Conservation (phyloP, 2,797 vertebrate species). For the Phalloptychus januarius region DNA sequence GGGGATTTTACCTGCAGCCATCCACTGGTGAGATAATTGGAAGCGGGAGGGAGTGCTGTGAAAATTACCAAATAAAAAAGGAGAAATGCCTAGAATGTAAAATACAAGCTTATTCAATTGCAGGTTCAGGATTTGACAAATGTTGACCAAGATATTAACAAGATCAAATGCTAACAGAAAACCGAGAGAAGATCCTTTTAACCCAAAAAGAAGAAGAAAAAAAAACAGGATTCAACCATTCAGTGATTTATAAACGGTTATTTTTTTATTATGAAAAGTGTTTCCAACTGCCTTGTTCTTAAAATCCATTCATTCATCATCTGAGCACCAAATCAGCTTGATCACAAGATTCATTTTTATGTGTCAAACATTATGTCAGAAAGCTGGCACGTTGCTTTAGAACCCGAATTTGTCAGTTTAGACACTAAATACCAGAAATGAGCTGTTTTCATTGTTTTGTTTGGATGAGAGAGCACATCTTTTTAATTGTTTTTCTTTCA, state of each 20-base stretch:
- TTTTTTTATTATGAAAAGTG: too few species aligned
- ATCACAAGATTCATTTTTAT: not conserved
- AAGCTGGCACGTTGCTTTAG: conserved; percentile 8
- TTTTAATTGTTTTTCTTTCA: conserved; percentile 15
- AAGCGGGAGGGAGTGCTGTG: not conserved
- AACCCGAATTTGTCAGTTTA: not conserved
- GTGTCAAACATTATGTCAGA: not conserved
- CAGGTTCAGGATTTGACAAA: conserved; percentile 71
- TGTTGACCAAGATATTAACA: conserved; percentile 48
- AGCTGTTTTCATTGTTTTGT: not conserved
- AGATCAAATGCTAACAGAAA: conserved; percentile 56
- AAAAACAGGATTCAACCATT: not conserved
- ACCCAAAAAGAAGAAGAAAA: too few species aligned
- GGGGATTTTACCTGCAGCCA: conserved; percentile 60
- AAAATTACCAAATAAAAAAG: not conserved
- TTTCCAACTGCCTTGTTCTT: too few species aligned
- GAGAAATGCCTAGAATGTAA: not conserved
- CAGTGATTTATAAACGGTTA: too few species aligned
- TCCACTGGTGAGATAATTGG: conserved; percentile 4
- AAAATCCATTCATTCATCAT: too few species aligned
- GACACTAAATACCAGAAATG: not conserved
- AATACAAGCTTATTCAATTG: conserved; percentile 57
- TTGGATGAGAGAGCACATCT: conserved; percentile 1
- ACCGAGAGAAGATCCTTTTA: conserved; percentile 23
- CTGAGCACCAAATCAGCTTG: too few species aligned